These are phyloP conservation scores for Chamaetylas fuelleborni DNA, from an alignment of 2,113 vertebrate species.

Conservation along the genomic window DNA sequence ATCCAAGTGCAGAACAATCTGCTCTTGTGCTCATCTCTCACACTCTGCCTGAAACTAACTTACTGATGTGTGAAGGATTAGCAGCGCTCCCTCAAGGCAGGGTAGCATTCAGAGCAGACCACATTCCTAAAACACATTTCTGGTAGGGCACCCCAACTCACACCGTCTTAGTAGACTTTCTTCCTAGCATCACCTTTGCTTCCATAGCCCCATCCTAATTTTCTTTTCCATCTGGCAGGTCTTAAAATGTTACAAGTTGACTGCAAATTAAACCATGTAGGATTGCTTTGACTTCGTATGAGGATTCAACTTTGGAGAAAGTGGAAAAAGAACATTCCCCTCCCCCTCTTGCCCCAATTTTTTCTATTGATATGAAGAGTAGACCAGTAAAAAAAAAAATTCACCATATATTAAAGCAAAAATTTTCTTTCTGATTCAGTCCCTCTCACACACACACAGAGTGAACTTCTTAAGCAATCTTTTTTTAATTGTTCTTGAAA, in stretches of 20 bases:
- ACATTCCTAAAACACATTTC: neutral
- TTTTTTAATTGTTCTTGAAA: neutral
- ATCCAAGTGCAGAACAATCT: neutral
- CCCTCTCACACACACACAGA: neutral
- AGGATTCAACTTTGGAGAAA: neutral
- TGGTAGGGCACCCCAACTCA: accelerated
- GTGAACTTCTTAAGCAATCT: neutral
- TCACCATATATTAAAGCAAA: neutral
- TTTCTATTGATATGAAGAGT: neutral
- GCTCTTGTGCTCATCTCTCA: neutral
- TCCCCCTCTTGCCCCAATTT: accelerated
- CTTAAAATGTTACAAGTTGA: neutral
- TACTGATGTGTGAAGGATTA: neutral
- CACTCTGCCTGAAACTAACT: neutral
- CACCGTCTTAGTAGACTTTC: neutral
- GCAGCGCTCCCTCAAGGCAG: neutral
- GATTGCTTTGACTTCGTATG: neutral
- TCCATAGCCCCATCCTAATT: neutral
- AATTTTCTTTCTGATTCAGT: neutral
- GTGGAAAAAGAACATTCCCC: neutral
- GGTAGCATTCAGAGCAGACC: neutral
- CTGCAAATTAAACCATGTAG: neutral
- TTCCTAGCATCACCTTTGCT: neutral
- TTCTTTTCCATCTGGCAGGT: neutral
- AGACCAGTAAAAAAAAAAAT: neutral